These are phyloP conservation scores for Mesocricetus auratus DNA, from an alignment of 2,113 vertebrate species.

Conservation along the genomic window DNA sequence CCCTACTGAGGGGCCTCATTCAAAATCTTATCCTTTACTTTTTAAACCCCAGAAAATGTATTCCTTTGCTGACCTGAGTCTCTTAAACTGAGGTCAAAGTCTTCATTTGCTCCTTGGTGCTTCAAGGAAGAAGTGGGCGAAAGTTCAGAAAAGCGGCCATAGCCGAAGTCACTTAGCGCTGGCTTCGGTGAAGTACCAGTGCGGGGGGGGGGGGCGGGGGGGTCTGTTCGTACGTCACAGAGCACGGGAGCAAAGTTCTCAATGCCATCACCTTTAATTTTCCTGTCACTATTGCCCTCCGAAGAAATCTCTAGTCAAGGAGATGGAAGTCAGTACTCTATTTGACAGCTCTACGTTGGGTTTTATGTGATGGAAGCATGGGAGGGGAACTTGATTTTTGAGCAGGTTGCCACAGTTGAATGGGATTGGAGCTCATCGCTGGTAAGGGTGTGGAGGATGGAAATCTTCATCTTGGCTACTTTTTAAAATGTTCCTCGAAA, in stretches of 20 bases:
- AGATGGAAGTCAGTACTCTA: not conserved
- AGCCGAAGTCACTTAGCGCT: fast-evolving
- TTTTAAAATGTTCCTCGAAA: not conserved
- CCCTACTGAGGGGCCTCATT: not conserved
- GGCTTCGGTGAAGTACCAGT: fast-evolving
- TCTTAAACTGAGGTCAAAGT: not conserved
- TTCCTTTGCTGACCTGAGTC: not conserved
- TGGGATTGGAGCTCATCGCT: not conserved
- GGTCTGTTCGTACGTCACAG: not conserved
- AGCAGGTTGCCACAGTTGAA: not conserved
- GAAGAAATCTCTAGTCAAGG: not conserved
- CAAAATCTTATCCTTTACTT: not conserved
- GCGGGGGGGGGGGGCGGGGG: too few relatives aligned
- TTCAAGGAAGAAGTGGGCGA: fast-evolving
- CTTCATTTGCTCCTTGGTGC: not conserved
- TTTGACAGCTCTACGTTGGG: not conserved
- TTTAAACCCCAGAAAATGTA: not conserved
- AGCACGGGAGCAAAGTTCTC: not conserved
- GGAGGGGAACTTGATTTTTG: not conserved
- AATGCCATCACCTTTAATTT: not conserved
- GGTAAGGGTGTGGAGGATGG: not conserved
- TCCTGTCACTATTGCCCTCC: not conserved
- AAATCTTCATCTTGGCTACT: not conserved
- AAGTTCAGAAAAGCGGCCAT: not conserved
- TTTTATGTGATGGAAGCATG: not conserved